Conservation (phyloP, 2,113 vertebrate genomes). For the Anseranas semipalmata region DNA sequence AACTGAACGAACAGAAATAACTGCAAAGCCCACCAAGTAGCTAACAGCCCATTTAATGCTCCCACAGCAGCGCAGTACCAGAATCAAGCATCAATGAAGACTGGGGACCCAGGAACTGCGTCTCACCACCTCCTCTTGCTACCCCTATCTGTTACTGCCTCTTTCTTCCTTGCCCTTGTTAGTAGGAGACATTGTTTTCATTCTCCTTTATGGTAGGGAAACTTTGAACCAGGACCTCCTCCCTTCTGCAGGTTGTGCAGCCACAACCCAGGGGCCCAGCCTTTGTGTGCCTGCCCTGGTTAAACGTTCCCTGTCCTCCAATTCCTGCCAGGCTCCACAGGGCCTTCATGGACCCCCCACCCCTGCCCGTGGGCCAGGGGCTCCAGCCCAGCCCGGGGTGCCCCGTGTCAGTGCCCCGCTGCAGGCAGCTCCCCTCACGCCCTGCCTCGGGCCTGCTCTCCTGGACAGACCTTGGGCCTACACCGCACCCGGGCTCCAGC, state of each 20-base stretch:
- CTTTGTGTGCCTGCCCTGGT: neutral
- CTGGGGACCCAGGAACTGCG: neutral
- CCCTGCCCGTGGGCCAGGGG: fast-evolving
- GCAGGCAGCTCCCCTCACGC: neutral
- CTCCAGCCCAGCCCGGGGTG: neutral
- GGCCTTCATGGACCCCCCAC: too few species aligned
- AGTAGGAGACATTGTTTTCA: neutral
- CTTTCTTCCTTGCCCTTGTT: neutral
- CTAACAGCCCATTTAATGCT: neutral
- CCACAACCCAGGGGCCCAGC: fast-evolving
- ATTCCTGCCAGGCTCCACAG: too few species aligned
- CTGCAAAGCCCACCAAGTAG: fast-evolving
- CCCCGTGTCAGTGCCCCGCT: fast-evolving
- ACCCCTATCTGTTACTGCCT: neutral
- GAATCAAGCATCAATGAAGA: neutral
- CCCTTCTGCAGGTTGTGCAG: neutral
- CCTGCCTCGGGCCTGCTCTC: neutral
- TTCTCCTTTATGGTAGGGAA: neutral
- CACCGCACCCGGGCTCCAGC: neutral
- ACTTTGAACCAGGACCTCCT: neutral
- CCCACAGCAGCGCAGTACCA: neutral
- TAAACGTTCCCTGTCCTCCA: fast-evolving
- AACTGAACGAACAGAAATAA: neutral
- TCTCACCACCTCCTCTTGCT: neutral
- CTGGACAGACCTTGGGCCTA: neutral